These are phyloP conservation scores for Oscheius sp. DNA, from an alignment of 2,888 invertebrate genomes.

Conservation along the genomic window DNA sequence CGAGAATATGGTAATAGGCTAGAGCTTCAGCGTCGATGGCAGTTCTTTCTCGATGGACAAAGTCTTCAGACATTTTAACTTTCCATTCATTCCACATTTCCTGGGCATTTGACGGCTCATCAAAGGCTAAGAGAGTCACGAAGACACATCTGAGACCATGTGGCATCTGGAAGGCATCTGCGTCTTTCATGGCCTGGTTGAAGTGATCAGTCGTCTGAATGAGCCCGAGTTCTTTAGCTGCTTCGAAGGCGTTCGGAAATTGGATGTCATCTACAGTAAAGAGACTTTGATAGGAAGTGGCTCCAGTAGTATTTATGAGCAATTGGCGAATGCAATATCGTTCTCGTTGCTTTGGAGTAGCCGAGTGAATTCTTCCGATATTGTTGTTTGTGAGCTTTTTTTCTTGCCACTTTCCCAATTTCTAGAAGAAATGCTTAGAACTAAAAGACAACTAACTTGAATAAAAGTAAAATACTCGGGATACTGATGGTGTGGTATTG, in stretches of 20 bases:
- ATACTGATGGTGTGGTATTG: not conserved
- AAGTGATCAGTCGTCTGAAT: constrained; percentile 2
- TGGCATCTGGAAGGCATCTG: constrained; percentile 30
- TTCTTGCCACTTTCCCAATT: not conserved
- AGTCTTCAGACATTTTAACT: constrained; percentile 15
- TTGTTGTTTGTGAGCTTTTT: not conserved
- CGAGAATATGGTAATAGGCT: constrained; percentile 29
- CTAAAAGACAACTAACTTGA: too few relatives aligned
- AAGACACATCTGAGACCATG: constrained; percentile 27
- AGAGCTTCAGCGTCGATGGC: constrained; percentile 5
- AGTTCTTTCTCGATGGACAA: not conserved
- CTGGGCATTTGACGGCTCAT: not conserved
- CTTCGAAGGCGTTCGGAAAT: not conserved
- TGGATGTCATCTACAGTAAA: not conserved
- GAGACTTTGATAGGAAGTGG: not conserved
- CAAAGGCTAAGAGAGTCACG: constrained; percentile 17
- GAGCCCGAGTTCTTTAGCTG: constrained; percentile 7
- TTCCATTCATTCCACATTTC: constrained; percentile 21
- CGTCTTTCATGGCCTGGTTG: constrained; percentile 2
- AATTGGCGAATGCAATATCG: not conserved
- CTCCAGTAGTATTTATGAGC: constrained; percentile 1
- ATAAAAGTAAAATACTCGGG: constrained; percentile 4
- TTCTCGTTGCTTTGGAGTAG: not conserved
- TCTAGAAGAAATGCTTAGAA: too few relatives aligned
- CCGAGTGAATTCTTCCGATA: not conserved